phyloP scores from a whole-genome alignment of 2,888 invertebrate genomes.

The Drosophila falleni region DNA sequence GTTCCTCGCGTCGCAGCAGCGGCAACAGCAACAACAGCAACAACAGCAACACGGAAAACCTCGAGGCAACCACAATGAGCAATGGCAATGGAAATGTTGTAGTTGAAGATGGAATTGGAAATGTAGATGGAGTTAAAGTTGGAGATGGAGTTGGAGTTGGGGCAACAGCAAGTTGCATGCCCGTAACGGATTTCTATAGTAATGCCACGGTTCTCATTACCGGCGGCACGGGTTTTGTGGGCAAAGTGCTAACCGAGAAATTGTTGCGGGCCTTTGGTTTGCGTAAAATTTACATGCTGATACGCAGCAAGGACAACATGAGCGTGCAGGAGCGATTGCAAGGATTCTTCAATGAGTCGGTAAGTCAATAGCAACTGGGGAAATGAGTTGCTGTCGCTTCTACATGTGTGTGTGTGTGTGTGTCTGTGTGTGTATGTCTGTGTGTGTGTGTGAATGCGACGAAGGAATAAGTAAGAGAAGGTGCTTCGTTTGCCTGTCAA shows the following conservation, averaged over 20 bases:
- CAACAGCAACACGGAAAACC: constrained; percentile 32
- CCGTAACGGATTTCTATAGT: constrained; percentile 83
- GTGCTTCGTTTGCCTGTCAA: constrained; percentile 29
- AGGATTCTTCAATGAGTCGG: constrained; percentile 84
- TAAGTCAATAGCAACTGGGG: constrained; percentile 58
- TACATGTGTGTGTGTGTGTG: not conserved
- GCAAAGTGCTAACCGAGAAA: constrained; percentile 85
- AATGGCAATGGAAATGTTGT: constrained; percentile 21
- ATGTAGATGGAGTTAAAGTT: not conserved
- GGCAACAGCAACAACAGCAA: constrained; percentile 7
- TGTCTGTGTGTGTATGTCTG: not conserved
- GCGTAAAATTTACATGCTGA: constrained; percentile 84
- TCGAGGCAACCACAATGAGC: constrained; percentile 47
- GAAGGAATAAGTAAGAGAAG: not conserved
- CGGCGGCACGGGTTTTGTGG: constrained; percentile 85
- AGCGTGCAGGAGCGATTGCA: constrained; percentile 83
- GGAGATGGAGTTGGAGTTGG: constrained; percentile 10
- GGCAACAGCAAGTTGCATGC: constrained; percentile 56
- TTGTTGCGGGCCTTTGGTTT: constrained; percentile 83
- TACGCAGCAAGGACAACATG: constrained; percentile 84
- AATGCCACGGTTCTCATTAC: constrained; percentile 85
- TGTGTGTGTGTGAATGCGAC: not conserved
- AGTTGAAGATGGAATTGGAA: not conserved
- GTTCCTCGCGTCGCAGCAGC: constrained; percentile 64
- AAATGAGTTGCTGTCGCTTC: constrained; percentile 30